A percentile compares a stretch with the other conserved stretches of the same genome.
Conservation (phyloP, 2,888 invertebrate species). For the Ommatoiulus sabulosus region DNA sequence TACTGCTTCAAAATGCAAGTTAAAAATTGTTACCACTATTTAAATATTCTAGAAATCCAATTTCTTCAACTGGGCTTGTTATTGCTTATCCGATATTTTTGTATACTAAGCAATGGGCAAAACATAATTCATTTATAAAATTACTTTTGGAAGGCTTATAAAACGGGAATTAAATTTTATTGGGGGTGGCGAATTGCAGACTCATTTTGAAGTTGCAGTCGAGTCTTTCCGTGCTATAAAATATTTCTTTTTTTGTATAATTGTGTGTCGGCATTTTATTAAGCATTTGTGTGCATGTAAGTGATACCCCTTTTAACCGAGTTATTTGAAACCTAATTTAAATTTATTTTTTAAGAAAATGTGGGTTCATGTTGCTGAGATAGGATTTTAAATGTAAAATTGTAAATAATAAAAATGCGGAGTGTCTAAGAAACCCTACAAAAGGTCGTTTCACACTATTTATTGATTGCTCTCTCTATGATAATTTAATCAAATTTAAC, state of each 20-base stretch:
- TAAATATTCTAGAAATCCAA: too few relatives aligned
- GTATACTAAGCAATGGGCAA: too few relatives aligned
- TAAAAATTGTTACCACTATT: too few relatives aligned
- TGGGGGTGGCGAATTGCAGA: not conserved
- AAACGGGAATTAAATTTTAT: too few relatives aligned
- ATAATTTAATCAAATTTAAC: too few relatives aligned
- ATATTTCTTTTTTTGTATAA: not conserved
- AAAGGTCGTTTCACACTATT: too few relatives aligned
- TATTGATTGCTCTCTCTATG: too few relatives aligned
- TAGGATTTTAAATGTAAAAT: not conserved
- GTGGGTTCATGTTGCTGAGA: not conserved
- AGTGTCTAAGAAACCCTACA: not conserved
- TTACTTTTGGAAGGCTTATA: too few relatives aligned
- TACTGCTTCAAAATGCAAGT: too few relatives aligned
- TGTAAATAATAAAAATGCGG: not conserved
- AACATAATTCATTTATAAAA: too few relatives aligned
- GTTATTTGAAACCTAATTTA: not conserved
- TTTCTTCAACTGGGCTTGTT: too few relatives aligned
- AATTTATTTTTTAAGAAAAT: conserved; percentile 3
- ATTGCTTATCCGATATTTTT: too few relatives aligned
- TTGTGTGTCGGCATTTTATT: not conserved
- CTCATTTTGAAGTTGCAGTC: not conserved
- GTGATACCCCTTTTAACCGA: not conserved
- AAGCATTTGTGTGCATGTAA: not conserved
- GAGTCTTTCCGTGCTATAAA: not conserved